Conservation (phyloP, 92 coral and sea anemone genomes). For the Plumapathes pennacea region DNA sequence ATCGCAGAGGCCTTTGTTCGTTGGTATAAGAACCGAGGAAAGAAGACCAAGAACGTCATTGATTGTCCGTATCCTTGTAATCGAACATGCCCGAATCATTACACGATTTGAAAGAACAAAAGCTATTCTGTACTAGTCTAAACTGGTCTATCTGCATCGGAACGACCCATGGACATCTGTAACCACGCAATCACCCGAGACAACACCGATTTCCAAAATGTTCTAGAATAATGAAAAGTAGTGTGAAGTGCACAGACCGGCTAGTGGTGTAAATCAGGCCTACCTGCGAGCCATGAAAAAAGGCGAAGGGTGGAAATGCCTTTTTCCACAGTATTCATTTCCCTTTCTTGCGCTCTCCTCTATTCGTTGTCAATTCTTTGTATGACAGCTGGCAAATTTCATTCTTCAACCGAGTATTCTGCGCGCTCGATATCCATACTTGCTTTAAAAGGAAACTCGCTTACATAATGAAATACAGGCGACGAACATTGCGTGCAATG, state of each 20-base stretch:
- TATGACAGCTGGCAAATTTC: slow-evolving; percentile 39
- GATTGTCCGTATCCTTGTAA: slow-evolving; percentile 26
- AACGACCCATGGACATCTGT: too few species aligned
- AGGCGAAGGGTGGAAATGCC: slow-evolving; percentile 15
- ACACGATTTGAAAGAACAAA: too few species aligned
- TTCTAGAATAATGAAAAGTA: too few species aligned
- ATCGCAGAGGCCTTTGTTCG: slow-evolving; percentile 11
- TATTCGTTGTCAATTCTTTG: slow-evolving; percentile 24
- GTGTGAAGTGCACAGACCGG: slow-evolving; percentile 21
- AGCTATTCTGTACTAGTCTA: too few species aligned
- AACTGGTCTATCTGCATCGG: too few species aligned
- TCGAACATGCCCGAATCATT: slow-evolving; percentile 19
- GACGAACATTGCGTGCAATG: slow-evolving; percentile 14
- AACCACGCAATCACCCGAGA: too few species aligned
- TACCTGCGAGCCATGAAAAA: slow-evolving; percentile 14
- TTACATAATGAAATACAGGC: slow-evolving; percentile 17
- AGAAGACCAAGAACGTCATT: too few species aligned
- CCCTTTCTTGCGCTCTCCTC: slow-evolving; percentile 4
- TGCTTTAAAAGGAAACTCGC: slow-evolving; percentile 12
- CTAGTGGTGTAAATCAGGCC: slow-evolving; percentile 15
- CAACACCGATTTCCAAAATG: too few species aligned
- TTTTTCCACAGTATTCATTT: slow-evolving; percentile 21
- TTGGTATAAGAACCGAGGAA: slow-evolving; percentile 17
- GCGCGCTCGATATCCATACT: slow-evolving; percentile 23
- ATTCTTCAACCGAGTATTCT: slow-evolving; percentile 8